Evolutionary conservation across 2,888 invertebrate genomes (phyloP), one percentile per base, ranked within the genome.

Genomic region (Noctua fimbriata): DNA sequence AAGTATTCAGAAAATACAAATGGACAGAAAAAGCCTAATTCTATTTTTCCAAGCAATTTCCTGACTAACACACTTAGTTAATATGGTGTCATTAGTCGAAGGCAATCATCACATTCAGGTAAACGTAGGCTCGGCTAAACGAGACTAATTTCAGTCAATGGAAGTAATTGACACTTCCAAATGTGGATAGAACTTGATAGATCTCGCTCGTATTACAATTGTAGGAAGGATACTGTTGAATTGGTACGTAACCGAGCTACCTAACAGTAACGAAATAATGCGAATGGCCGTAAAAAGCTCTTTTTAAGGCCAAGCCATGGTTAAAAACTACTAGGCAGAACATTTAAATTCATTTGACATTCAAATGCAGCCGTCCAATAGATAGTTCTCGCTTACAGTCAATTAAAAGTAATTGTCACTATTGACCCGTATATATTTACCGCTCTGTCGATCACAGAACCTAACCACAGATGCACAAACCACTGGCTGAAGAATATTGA

Each of bases 71-170:
- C 71, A 81, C 28, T 83, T 72, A 58, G 32, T n/a, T 73, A 71
- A 70, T 55, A 73, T 21, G 67, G 65, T 65, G 52, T 52, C 81
- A 76, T 73, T 71, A 76, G 71, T 58, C 58, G 60, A 72, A 81
- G 18, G 67, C 76, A 77, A 84, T 84, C 81, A 75, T 81, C 73
- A 60, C 52, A 74, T 84, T 49, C 28, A 71, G 36, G 80, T 80
- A 67, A 84, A 76, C 66, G 66, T 58, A 47, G 66, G 73, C 36
- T 32, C 58, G 41, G 21, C 71, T 49, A 63, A 74, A 72, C 5
- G 21, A 66, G 69, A 14, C 73, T 60, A 65, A 76, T 84, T 84
- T 69, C 47, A 41, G 70, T 12, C 44, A 65, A 58, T 73, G 9
- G 18, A 28, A 63, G 60, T 69, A 79, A 73, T 79, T 83, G 65